Conservation (phyloP, 2,888 invertebrate species). For the Galerucella nymphaeae region DNA sequence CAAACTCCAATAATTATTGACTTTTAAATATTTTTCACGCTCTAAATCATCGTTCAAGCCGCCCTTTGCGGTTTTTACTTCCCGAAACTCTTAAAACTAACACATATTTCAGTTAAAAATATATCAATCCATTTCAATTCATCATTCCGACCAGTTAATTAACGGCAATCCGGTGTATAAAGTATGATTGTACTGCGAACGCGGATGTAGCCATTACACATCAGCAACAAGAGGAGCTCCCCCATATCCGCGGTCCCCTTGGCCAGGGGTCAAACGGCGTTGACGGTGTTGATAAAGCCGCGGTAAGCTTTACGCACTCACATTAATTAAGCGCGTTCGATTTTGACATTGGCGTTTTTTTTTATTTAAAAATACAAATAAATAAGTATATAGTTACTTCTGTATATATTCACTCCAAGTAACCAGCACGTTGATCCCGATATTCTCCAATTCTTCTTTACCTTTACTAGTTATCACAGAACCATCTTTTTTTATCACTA, state of each 20-base stretch:
- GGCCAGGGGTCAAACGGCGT: slow-evolving; percentile 57
- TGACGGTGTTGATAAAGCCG: slow-evolving; percentile 8
- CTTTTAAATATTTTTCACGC: too few species aligned
- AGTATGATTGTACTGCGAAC: slow-evolving; percentile 41
- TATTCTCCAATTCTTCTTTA: slow-evolving; percentile 45
- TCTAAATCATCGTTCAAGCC: neutral
- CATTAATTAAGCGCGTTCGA: slow-evolving; percentile 50
- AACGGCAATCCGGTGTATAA: slow-evolving; percentile 58
- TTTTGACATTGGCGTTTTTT: neutral
- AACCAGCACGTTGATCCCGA: slow-evolving; percentile 49
- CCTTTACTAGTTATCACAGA: slow-evolving; percentile 48
- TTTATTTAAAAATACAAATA: neutral
- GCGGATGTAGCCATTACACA: slow-evolving; percentile 58
- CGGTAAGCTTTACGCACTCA: slow-evolving; percentile 56
- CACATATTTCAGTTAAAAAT: neutral
- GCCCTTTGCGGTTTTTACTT: neutral
- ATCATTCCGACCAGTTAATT: slow-evolving; percentile 50
- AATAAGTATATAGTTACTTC: slow-evolving; percentile 28
- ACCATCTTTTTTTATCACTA: slow-evolving; percentile 49
- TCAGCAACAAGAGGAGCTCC: slow-evolving; percentile 39
- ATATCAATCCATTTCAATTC: slow-evolving; percentile 10
- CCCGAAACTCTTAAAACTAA: neutral
- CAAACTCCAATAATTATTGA: too few species aligned
- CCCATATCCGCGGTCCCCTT: slow-evolving; percentile 49
- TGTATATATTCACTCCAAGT: slow-evolving; percentile 52